Conservation (phyloP, 2,113 vertebrate genomes). For the Strigops habroptila region DNA sequence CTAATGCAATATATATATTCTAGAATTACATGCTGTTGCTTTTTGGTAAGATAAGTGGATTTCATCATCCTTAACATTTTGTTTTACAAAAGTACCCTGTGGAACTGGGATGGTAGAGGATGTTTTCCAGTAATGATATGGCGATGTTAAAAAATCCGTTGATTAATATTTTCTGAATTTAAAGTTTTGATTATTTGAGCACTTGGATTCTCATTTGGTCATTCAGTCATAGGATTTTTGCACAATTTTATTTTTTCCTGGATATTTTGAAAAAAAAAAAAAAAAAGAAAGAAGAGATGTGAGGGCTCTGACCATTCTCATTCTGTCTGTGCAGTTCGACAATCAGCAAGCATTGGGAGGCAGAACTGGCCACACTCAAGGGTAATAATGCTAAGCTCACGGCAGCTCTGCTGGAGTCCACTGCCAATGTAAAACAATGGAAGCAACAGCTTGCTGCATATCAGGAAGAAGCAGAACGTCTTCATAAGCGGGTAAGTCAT, state of each 20-base stretch:
- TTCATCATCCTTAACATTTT: not conserved
- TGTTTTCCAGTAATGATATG: not conserved
- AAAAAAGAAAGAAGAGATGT: not conserved
- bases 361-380: constrained; percentile 92
- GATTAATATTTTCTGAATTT: not conserved
- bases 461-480: constrained; percentile 92
- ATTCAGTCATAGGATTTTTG: not conserved
- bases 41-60: not conserved
- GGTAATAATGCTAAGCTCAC: constrained; percentile 96
- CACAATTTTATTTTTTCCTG: not conserved
- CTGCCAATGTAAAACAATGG: constrained; percentile 97
- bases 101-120: not conserved
- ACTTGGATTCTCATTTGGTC: not conserved
- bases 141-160: not conserved
- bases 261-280: not conserved
- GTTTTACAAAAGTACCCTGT: not conserved
- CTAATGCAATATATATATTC: not conserved
- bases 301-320: not conserved
- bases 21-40: not conserved
- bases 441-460: constrained; percentile 94
- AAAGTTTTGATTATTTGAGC: not conserved
- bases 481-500: constrained; percentile 87
- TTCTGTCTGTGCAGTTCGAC: constrained; percentile 68
- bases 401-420: constrained; percentile 92
- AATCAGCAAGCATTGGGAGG: constrained; percentile 94